Evolutionary conservation across 2,888 invertebrate genomes (phyloP).

Genomic region (Aleiodes leptofemur): DNA sequence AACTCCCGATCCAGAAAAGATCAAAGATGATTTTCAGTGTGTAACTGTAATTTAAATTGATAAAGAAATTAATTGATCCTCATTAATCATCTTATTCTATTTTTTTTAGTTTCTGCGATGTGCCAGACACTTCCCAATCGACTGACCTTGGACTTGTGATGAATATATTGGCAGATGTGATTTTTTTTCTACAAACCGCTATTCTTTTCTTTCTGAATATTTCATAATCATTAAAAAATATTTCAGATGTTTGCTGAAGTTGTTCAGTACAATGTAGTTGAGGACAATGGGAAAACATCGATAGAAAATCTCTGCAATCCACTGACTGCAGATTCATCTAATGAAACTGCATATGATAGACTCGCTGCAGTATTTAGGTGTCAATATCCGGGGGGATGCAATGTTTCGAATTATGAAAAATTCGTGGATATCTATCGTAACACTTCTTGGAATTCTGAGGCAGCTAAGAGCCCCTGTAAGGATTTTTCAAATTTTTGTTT

Average conservation of each 20-base stretch:
- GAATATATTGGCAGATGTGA: too few species aligned
- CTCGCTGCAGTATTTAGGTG: not conserved
- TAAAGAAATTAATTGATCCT: not conserved
- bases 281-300: conserved; percentile 33
- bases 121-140: too few species aligned
- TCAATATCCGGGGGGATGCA: conserved; percentile 44
- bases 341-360: conserved; percentile 56
- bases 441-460: conserved; percentile 51
- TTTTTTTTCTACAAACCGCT: too few species aligned
- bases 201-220: conserved; percentile 29
- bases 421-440: conserved; percentile 51
- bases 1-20: conserved; percentile 65
- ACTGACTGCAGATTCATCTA: conserved; percentile 58
- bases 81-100: not conserved
- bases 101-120: not conserved
- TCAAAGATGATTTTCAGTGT: conserved; percentile 77
- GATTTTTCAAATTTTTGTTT: not conserved
- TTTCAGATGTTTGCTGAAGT: conserved; percentile 61
- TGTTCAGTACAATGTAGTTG: conserved; percentile 64
- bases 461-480: not conserved
- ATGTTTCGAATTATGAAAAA: conserved; percentile 53
- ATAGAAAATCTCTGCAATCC: conserved; percentile 59
- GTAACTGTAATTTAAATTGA: conserved; percentile 35
- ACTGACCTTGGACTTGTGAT: too few species aligned
- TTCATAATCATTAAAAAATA: not conserved